Conservation (phyloP, 2,888 invertebrate species). For the Argyresthia goedartella region DNA sequence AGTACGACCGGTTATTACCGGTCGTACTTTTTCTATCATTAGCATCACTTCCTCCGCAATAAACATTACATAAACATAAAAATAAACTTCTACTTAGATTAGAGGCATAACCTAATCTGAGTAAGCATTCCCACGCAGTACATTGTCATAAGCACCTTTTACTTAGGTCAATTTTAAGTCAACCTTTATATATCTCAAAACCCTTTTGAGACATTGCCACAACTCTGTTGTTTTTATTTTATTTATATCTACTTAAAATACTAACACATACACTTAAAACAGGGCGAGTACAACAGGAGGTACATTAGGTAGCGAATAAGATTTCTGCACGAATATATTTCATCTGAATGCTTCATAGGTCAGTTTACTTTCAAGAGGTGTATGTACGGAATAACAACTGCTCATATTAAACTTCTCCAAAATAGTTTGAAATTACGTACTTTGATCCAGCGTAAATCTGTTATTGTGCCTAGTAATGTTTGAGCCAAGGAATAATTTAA, state of each 20-base stretch:
- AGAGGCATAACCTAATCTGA: no score
- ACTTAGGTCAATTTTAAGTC: conserved; percentile 18
- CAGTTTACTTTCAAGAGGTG: conserved; percentile 10
- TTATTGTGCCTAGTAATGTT: conserved; percentile 10
- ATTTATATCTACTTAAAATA: no score
- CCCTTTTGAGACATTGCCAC: neutral
- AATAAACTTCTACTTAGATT: no score
- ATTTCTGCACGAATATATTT: neutral
- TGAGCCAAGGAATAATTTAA: conserved; percentile 15
- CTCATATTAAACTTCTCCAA: conserved; percentile 17
- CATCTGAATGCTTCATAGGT: conserved; percentile 9
- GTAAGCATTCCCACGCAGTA: no score
- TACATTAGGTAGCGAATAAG: conserved; percentile 10
- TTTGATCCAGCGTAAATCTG: conserved; percentile 14
- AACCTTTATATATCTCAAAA: conserved; percentile 22
- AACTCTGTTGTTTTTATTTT: no score
- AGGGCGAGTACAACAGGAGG: conserved; percentile 9
- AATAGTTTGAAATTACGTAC: conserved; percentile 13
- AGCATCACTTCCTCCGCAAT: conserved; percentile 14
- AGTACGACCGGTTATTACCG: no score
- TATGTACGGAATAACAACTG: conserved; percentile 13
- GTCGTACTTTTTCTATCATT: conserved; percentile 14
- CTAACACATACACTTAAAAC: conserved; percentile 18
- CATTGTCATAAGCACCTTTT: no score
- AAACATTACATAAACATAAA: no score